Evolutionary conservation across 2,888 invertebrate genomes (phyloP).

Genomic region (Ormyrus thymus): DNA sequence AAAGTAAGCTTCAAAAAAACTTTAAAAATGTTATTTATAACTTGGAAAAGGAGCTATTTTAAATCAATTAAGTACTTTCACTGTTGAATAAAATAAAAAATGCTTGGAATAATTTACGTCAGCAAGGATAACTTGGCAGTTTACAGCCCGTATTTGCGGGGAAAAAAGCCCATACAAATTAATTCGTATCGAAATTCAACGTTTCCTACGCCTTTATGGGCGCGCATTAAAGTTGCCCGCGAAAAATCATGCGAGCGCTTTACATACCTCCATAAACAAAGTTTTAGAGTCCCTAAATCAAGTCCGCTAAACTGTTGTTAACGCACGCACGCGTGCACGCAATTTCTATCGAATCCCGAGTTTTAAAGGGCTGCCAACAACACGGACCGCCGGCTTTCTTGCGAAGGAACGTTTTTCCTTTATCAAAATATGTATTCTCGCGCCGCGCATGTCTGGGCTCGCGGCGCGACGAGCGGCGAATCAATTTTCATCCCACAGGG

Average conservation of each 20-base stretch:
- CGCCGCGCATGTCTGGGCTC: too few species aligned
- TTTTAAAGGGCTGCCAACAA: not conserved
- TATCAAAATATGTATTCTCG: too few species aligned
- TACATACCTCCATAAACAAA: conserved; percentile 51
- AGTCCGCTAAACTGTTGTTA: conserved; percentile 27
- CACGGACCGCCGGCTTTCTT: not conserved
- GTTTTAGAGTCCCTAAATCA: conserved; percentile 49
- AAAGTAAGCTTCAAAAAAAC: too few species aligned
- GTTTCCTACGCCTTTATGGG: conserved; percentile 7
- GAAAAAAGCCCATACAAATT: conserved; percentile 23
- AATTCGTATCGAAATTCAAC: conserved; percentile 39
- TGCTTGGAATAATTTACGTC: conserved; percentile 11
- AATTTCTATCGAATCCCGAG: conserved; percentile 17
- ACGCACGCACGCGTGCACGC: not conserved
- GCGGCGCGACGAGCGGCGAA: too few species aligned
- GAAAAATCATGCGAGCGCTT: conserved; percentile 34
- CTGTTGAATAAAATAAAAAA: conserved; percentile 1
- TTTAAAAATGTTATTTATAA: too few species aligned
- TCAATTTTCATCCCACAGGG: too few species aligned
- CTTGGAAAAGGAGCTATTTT: too few species aligned
- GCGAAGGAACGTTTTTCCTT: too few species aligned
- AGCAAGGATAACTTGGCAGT: conserved; percentile 6
- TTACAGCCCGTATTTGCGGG: not conserved
- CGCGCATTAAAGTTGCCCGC: conserved; percentile 16
- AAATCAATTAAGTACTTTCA: too few species aligned